phyloP scores from a whole-genome alignment of 2,888 invertebrate genomes.

The Eupsilia transversa region DNA sequence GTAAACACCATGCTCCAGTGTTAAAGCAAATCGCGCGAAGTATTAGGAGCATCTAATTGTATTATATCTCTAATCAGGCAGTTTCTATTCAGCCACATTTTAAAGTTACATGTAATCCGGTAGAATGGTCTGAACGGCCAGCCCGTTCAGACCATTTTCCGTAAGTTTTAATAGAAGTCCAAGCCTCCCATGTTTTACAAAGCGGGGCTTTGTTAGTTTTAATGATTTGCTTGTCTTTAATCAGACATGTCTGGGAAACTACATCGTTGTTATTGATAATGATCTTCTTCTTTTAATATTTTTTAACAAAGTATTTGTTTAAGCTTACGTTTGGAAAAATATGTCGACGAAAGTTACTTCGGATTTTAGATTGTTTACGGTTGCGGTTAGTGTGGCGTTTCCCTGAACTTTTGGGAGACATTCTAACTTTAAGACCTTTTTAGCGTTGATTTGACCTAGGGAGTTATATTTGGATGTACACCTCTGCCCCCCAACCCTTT shows the following conservation, averaged over 20 bases:
- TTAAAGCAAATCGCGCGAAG: slow-evolving; percentile 34
- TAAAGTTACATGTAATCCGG: slow-evolving; percentile 80
- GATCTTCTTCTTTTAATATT: too few species aligned
- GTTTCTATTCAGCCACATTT: slow-evolving; percentile 74
- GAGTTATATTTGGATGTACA: too few species aligned
- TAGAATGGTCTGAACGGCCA: slow-evolving; percentile 66
- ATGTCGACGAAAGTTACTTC: not conserved
- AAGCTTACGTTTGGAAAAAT: not conserved
- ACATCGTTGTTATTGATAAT: not conserved
- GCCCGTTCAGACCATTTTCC: too few species aligned
- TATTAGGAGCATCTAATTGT: slow-evolving; percentile 58
- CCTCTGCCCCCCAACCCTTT: too few species aligned
- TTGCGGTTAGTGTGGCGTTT: too few species aligned
- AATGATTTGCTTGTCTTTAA: slow-evolving; percentile 64
- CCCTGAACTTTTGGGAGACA: too few species aligned
- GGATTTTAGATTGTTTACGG: not conserved
- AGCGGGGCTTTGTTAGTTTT: slow-evolving; percentile 68
- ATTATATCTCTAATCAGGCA: slow-evolving; percentile 66
- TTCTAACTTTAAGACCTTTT: too few species aligned
- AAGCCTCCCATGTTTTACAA: slow-evolving; percentile 69
- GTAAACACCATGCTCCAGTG: slow-evolving; percentile 46
- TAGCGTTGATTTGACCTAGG: too few species aligned
- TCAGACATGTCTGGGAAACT: slow-evolving; percentile 17
- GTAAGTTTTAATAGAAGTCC: slow-evolving; percentile 75
- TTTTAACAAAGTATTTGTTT: too few species aligned